Evolutionary conservation across 2,888 invertebrate genomes (phyloP).

Genomic region (Lithophane leautieri): DNA sequence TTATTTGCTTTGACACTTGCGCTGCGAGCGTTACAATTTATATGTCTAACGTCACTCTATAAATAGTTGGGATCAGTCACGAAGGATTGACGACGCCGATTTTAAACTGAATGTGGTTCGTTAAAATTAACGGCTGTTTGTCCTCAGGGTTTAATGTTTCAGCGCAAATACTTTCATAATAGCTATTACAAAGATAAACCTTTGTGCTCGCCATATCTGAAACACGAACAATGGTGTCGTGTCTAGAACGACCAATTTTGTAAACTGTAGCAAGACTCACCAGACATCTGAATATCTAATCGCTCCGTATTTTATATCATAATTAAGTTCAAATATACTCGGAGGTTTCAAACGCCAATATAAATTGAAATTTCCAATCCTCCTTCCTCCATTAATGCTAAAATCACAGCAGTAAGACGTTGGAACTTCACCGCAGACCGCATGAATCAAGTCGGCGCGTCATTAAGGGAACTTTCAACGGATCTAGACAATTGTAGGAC

Average conservation of each 20-base stretch:
- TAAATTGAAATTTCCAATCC: slow-evolving; percentile 61
- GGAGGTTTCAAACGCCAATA: slow-evolving; percentile 42
- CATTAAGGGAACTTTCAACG: slow-evolving; percentile 76
- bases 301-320: slow-evolving; percentile 46
- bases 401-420: slow-evolving; percentile 58
- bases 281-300: slow-evolving; percentile 55
- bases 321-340: slow-evolving; percentile 59
- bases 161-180: slow-evolving; percentile 46
- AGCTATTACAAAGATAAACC: slow-evolving; percentile 47
- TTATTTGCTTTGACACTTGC: slow-evolving; percentile 71
- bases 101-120: slow-evolving; percentile 50
- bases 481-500: slow-evolving; percentile 72
- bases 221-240: slow-evolving; percentile 50
- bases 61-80: slow-evolving; percentile 63
- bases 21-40: slow-evolving; percentile 63
- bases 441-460: slow-evolving; percentile 78
- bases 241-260: slow-evolving; percentile 43
- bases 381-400: slow-evolving; percentile 54
- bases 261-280: slow-evolving; percentile 34
- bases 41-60: slow-evolving; percentile 61
- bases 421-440: slow-evolving; percentile 68
- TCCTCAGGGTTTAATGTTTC: slow-evolving; percentile 49
- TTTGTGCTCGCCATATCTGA: slow-evolving; percentile 49
- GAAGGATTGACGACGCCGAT: slow-evolving; percentile 58
- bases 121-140: slow-evolving; percentile 58